Percentiles rank a stretch among this genome's conserved stretches.
Evolutionary conservation across 2,797 vertebrate species (phyloP).

Genomic region (Gobionotothen gibberifrons): DNA sequence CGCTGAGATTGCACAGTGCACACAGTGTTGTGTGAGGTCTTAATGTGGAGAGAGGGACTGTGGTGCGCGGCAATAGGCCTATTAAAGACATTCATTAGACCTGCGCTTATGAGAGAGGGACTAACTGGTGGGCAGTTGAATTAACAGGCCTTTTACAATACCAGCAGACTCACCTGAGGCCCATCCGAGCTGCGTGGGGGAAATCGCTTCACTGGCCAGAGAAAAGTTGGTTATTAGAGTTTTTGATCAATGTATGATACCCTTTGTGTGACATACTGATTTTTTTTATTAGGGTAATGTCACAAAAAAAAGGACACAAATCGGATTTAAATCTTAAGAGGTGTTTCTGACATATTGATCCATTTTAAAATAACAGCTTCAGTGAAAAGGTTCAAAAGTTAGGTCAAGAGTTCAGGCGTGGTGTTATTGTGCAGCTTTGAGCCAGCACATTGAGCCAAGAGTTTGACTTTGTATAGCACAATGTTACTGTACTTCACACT

Average conservation of each 20-base stretch:
- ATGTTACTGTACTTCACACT: slow-evolving; percentile 55
- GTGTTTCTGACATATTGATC: neutral
- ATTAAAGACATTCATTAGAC: slow-evolving; percentile 90
- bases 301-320: neutral
- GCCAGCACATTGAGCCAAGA: slow-evolving; percentile 35
- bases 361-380: slow-evolving; percentile 27
- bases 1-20: slow-evolving; percentile 83
- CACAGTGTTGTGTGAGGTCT: slow-evolving; percentile 73
- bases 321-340: slow-evolving; percentile 17
- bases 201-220: slow-evolving; percentile 61
- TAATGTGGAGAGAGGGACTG: slow-evolving; percentile 80
- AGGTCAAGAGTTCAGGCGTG: slow-evolving; percentile 49
- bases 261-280: slow-evolving; percentile 32
- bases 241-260: slow-evolving; percentile 59
- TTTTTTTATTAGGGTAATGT: slow-evolving; percentile 19
- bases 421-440: slow-evolving; percentile 29
- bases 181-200: slow-evolving; percentile 60
- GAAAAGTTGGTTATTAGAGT: slow-evolving; percentile 74
- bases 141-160: slow-evolving; percentile 83
- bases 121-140: slow-evolving; percentile 85
- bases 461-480: slow-evolving; percentile 45
- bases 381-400: slow-evolving; percentile 35
- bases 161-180: slow-evolving; percentile 75
- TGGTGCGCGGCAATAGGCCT: slow-evolving; percentile 75
- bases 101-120: slow-evolving; percentile 86